phyloP scores from a whole-genome alignment of 2,113 vertebrate species.

The Polypterus senegalus region DNA sequence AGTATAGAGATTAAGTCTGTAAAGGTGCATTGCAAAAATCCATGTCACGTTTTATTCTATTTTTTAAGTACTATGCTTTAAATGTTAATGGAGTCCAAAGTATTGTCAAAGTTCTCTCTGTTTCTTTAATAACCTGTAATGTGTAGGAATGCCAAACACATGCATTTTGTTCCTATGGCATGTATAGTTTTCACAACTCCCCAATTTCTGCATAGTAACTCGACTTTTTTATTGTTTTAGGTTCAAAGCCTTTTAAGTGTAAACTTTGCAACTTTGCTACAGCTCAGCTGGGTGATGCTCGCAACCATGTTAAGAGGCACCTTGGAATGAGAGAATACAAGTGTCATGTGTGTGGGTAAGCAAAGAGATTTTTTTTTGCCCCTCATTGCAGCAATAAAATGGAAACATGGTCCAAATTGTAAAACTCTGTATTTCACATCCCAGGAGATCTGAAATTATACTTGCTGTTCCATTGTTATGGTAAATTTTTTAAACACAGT shows the following conservation, averaged over 20 bases:
- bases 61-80: no score
- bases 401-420: constrained; percentile 37
- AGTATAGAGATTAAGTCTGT: no score
- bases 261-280: constrained; percentile 98
- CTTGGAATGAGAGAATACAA: constrained; percentile 98
- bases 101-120: no score
- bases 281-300: constrained; percentile 92
- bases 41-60: no score
- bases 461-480: constrained; percentile 64
- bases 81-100: no score
- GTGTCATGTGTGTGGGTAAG: constrained; percentile 97
- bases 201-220: no score
- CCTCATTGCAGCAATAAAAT: not conserved
- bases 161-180: no score
- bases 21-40: no score
- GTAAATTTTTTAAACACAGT: constrained; percentile 70
- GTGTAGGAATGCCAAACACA: no score
- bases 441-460: constrained; percentile 54
- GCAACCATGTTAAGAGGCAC: constrained; percentile 96
- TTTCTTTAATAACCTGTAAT: no score
- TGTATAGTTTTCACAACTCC: no score
- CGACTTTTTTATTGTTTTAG: constrained; percentile 49
- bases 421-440: constrained; percentile 37
- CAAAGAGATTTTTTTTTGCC: constrained; percentile 36
- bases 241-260: constrained; percentile 97